Evolutionary conservation across 1,140 invertebrate species (phyloP), one percentile per base, ranked within the genome.

Genomic region (Tribolium madens): DNA sequence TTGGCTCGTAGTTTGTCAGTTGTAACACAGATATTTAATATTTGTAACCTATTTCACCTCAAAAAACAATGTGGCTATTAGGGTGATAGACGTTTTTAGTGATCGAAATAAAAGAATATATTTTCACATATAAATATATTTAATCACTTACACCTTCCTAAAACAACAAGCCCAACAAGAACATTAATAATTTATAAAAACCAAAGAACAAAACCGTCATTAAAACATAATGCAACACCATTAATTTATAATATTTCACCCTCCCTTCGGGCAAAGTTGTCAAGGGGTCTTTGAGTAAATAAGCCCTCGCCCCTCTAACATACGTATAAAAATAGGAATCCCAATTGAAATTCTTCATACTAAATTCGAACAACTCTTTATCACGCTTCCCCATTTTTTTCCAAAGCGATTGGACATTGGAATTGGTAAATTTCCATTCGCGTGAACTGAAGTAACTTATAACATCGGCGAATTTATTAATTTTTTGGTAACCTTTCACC

Each of bases 401-500:
- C 83, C 91, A 89, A 57, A 97, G 85, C 6, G 82, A 79, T 46
- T 90, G 86, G 0, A 91, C 86, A 82, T 95, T 95, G 0, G 89
- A 85, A 80, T 93, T 93, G 13, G 88, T 85, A 81, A 96, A 96
- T 18, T 89, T 88, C 91, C 94, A 96, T 79, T 93, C 87, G 36
- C 90, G 86, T 0, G 88, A 87, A 18, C 91, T 90, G 83, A 96
- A 96, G 84, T 92, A 95, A 31, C 91, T 88, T 10, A 95, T 86
- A 1, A 92, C 91, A 10, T 88, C 87, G 9, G 91, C 88, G 70
- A 95, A 92, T 84, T 93, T 92, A 64, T 92, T 88, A 48, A 96
- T 90, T 84, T 93, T 93, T 14, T 88, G 88, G 81, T 95, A 95
- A n/a, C 93, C 90, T 83, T 91, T 91, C 15, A 91, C 88, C 87